A percentile compares a stretch with the other conserved stretches of the same genome.
These are phyloP conservation scores for Didymodactylos carnosus DNA, from an alignment of 2,888 invertebrate genomes.

Conservation along the genomic window DNA sequence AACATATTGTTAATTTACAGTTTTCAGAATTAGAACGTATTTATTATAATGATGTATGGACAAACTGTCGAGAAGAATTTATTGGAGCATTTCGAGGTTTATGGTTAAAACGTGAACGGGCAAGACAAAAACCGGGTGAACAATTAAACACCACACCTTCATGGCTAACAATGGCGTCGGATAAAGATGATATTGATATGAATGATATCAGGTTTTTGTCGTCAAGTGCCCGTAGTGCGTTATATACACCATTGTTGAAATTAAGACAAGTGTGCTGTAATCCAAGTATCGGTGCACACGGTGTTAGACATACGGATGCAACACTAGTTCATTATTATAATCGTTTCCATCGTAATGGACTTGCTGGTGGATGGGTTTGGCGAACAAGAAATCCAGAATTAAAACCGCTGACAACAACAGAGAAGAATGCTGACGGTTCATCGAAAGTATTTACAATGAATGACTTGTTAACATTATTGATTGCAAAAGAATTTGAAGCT, in stretches of 20 bases:
- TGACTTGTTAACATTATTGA: not conserved
- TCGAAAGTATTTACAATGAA: not conserved
- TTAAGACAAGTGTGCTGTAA: not conserved
- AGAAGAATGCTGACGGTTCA: too few relatives aligned
- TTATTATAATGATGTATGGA: not conserved
- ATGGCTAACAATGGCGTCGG: not conserved
- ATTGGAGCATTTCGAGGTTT: not conserved
- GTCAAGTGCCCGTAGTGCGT: not conserved
- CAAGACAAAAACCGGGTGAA: not conserved
- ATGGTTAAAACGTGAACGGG: not conserved
- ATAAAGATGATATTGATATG: not conserved
- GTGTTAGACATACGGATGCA: not conserved
- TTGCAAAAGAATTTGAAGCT: not conserved
- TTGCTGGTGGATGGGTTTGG: not conserved
- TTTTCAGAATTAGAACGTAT: not conserved
- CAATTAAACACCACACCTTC: not conserved
- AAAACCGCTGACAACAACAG: not conserved
- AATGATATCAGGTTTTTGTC: not conserved
- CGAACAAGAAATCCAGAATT: not conserved
- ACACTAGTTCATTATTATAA: not conserved
- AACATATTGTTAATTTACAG: not conserved
- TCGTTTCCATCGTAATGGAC: not conserved
- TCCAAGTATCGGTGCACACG: not conserved
- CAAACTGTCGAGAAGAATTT: not conserved
- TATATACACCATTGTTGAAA: not conserved